Base-by-base conservation (phyloP, 2,797 vertebrate genomes). In the Vespertilio murinus region DNA sequence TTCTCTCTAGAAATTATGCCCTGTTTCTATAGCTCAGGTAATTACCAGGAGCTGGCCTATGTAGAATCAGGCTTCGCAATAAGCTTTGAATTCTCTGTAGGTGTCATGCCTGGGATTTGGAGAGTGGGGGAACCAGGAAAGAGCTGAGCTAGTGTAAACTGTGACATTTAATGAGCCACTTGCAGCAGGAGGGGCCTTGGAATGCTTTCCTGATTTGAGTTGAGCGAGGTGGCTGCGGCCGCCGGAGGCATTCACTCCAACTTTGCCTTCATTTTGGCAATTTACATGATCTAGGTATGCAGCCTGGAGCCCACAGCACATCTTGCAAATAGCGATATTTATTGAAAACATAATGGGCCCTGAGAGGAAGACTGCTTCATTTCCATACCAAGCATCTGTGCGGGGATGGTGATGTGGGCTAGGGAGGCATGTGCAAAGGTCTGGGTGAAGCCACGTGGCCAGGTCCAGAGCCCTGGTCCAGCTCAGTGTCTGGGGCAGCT, bases 301-400 rank as follows among this genome's bases (percentile, higher is more conserved):
- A 25, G 45, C 89, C 80, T 1, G 56, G 74, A 82, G 49, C 93
- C 96, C 82, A 45, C 33, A 96, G 90, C 70, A 78, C 92, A 94
- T 84, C 73, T 95, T 97, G 96, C 86, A 96, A 75, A 93, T 87
- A 47, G 4, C 0, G 9, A 38, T 96, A n/a, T 86, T 94, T 95
- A 85, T 82, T 95, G 85, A 73, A 94, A 94, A 81, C 33, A 28
- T 14, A 83, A 67, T 52, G 61, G 89, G 85, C 30, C 28, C 77
- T 75, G 88, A 96, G 91, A 77, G 92, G 86, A 93, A 90, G 85
- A 47, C 49, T 13, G 23, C 88, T 81, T 71, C 61, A 65, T 95
- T 91, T 86, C 93, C 16, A 8, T 70, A 28, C 85, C 89, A 90
- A 84, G 45, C 33, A 2, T 38, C 82, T 88, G 61, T 54, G 54